phyloP scores from a whole-genome alignment of 2,113 vertebrate species.

The Hirundichthys speculiger region DNA sequence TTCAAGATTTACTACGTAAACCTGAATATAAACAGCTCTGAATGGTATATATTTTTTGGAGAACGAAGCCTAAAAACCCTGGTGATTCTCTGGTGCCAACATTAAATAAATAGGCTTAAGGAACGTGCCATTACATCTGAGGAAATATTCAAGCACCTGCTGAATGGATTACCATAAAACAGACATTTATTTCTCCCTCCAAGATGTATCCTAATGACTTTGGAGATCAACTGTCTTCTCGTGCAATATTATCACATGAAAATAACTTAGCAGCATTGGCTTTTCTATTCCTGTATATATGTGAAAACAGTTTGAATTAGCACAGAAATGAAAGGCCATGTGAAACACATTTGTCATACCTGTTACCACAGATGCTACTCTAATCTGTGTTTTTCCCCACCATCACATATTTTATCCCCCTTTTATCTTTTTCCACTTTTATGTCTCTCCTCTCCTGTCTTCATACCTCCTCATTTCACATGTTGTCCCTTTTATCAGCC shows the following conservation, averaged over 20 bases:
- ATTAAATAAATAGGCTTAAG: not conserved
- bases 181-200: not conserved
- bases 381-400: not conserved
- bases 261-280: too few relatives aligned
- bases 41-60: too few relatives aligned
- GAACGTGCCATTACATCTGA: not conserved
- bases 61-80: too few relatives aligned
- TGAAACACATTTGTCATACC: not conserved
- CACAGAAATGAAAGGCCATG: not conserved
- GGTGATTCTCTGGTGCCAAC: not conserved
- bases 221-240: not conserved
- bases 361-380: not conserved
- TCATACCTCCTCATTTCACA: conserved; percentile 13
- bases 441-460: conserved; percentile 1
- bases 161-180: not conserved
- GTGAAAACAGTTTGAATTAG: not conserved
- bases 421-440: conserved; percentile 9
- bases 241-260: too few relatives aligned
- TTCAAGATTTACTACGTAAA: too few relatives aligned
- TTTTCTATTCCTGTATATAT: not conserved
- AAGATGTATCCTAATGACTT: not conserved
- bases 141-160: not conserved
- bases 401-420: conserved; percentile 10
- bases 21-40: too few relatives aligned
- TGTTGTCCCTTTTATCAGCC: not conserved